Evolutionary conservation across 2,888 invertebrate genomes (phyloP).

Genomic region (Caradrina kadenii): DNA sequence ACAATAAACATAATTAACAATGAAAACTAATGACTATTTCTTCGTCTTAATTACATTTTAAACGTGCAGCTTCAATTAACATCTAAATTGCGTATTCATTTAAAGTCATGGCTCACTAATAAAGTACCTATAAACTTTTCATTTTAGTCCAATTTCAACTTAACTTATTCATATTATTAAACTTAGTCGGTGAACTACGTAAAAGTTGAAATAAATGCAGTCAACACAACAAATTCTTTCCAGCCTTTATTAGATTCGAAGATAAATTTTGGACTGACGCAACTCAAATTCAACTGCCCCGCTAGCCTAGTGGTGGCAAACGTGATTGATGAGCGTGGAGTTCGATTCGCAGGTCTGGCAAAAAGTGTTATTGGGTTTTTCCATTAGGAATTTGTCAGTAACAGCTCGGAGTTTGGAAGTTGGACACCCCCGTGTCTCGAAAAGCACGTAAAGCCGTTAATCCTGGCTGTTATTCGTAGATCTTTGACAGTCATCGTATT

Average conservation of each 20-base stretch:
- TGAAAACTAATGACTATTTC: conserved; percentile 4
- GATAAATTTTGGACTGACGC: conserved; percentile 12
- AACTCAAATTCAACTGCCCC: too few relatives aligned
- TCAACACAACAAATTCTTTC: conserved; percentile 30
- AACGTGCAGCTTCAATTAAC: not conserved
- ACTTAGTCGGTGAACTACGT: conserved; percentile 18
- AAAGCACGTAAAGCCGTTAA: too few relatives aligned
- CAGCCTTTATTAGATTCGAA: conserved; percentile 28
- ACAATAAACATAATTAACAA: conserved; percentile 5
- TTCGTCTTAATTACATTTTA: conserved; percentile 5
- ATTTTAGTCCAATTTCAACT: conserved; percentile 4
- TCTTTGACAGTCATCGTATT: too few relatives aligned
- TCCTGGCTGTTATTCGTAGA: too few relatives aligned
- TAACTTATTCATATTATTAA: conserved; percentile 16
- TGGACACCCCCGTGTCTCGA: too few relatives aligned
- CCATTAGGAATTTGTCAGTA: too few relatives aligned
- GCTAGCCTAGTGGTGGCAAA: too few relatives aligned
- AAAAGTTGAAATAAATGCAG: conserved; percentile 24
- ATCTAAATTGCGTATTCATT: not conserved
- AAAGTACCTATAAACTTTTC: not conserved
- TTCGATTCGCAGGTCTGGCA: too few relatives aligned
- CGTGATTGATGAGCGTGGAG: too few relatives aligned
- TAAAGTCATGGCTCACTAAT: not conserved
- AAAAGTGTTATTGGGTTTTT: too few relatives aligned
- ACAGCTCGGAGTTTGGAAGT: too few relatives aligned